phyloP scores from a whole-genome alignment of 2,113 vertebrate genomes.

The Uropsilus gracilis region DNA sequence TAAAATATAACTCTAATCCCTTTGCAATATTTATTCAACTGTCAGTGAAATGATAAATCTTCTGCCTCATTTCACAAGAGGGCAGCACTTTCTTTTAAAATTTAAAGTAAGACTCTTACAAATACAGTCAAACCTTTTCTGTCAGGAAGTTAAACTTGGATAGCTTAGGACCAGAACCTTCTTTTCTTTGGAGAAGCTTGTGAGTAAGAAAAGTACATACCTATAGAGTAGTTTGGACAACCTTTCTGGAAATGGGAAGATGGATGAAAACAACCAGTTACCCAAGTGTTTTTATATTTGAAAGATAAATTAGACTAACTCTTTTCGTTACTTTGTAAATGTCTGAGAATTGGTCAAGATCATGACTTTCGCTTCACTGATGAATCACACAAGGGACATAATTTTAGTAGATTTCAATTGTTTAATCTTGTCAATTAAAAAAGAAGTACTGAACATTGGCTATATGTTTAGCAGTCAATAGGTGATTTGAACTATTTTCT shows the following conservation, averaged over 20 bases:
- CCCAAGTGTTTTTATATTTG: not conserved
- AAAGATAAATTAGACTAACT: slow-evolving; percentile 5
- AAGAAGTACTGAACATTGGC: not conserved
- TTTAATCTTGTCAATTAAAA: not conserved
- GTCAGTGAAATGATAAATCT: slow-evolving; percentile 70
- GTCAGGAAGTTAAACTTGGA: slow-evolving; percentile 38
- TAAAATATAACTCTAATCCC: slow-evolving; percentile 65
- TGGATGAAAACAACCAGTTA: not conserved
- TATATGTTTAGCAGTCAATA: not conserved
- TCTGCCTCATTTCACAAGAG: slow-evolving; percentile 76
- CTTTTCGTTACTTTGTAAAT: slow-evolving; percentile 33
- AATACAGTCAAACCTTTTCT: slow-evolving; percentile 48
- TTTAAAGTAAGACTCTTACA: slow-evolving; percentile 59
- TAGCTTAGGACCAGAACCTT: not conserved
- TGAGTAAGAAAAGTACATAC: not conserved
- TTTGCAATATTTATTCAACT: slow-evolving; percentile 61
- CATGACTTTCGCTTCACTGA: slow-evolving; percentile 9
- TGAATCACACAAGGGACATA: not conserved
- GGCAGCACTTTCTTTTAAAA: slow-evolving; percentile 76
- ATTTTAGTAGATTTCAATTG: slow-evolving; percentile 33
- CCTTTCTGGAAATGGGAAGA: slow-evolving; percentile 22
- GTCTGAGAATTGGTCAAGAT: slow-evolving; percentile 1
- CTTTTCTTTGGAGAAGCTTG: slow-evolving; percentile 19
- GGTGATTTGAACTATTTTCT: not conserved
- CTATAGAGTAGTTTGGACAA: not conserved